Evolutionary conservation across 2,113 vertebrate genomes (phyloP).

Genomic region (Apus apus): DNA sequence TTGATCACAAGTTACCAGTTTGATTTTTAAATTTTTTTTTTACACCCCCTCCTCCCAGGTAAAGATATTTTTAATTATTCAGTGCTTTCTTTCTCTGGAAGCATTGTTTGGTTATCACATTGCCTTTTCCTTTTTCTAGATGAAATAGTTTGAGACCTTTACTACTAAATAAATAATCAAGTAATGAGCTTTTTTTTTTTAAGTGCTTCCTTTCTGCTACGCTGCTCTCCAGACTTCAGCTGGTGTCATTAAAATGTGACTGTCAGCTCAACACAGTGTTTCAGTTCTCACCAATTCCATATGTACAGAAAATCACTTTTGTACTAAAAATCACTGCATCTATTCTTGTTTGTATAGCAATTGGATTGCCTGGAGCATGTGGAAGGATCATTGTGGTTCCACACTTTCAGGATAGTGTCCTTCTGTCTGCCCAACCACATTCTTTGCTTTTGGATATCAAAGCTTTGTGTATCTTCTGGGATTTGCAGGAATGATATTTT

Average conservation of each 20-base stretch:
- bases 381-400: neutral
- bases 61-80: neutral
- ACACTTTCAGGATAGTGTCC: neutral
- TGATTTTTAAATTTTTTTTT: too few species aligned
- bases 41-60: too few species aligned
- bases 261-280: neutral
- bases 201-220: neutral
- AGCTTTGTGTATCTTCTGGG: neutral
- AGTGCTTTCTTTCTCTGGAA: neutral
- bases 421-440: neutral
- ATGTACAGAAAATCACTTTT: neutral
- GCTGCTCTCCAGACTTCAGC: neutral
- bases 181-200: too few species aligned
- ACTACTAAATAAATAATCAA: too few species aligned
- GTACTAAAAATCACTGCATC: neutral
- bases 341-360: neutral
- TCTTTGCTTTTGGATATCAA: neutral
- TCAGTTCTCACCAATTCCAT: neutral
- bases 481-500: neutral
- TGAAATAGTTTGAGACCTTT: too few species aligned
- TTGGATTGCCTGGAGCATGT: neutral
- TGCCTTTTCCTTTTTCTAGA: neutral
- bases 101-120: neutral
- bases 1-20: neutral
- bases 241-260: neutral